Percentiles rank a stretch among this genome's conserved stretches.
Conservation (phyloP, 2,888 invertebrate genomes). For the Odontocolon sp. region DNA sequence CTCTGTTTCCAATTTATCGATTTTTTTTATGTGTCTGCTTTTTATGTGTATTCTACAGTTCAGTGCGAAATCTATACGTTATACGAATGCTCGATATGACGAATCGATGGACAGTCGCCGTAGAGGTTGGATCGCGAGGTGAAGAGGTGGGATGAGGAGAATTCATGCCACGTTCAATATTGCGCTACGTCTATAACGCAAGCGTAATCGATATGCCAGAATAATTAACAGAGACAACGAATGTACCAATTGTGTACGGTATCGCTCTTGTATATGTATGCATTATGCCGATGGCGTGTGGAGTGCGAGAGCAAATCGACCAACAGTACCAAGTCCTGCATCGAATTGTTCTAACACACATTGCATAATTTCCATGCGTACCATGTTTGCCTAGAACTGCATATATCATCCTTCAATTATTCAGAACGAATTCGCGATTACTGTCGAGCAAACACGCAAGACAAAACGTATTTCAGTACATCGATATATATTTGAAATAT, state of each 20-base stretch:
- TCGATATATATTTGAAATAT: no score
- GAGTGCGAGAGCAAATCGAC: background rate
- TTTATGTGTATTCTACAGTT: background rate
- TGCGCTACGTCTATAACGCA: constrained; percentile 1
- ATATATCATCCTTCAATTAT: no score
- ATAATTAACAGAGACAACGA: constrained; percentile 4
- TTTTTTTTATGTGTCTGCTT: background rate
- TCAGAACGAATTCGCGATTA: no score
- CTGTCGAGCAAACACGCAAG: no score
- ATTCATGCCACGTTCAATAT: background rate
- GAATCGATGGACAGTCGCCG: background rate
- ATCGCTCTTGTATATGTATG: background rate
- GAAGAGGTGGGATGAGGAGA: background rate
- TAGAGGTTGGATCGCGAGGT: background rate
- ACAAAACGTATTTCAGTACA: no score
- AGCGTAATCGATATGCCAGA: constrained; percentile 1
- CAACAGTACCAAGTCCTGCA: background rate
- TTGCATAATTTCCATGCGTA: no score
- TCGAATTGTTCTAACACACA: background rate
- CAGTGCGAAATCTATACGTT: background rate
- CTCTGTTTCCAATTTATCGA: background rate
- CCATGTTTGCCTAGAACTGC: no score
- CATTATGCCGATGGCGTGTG: background rate
- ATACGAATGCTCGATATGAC: background rate
- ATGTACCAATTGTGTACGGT: background rate